Conservation (phyloP, 2,888 invertebrate genomes). For the Heteromurus nitidus region DNA sequence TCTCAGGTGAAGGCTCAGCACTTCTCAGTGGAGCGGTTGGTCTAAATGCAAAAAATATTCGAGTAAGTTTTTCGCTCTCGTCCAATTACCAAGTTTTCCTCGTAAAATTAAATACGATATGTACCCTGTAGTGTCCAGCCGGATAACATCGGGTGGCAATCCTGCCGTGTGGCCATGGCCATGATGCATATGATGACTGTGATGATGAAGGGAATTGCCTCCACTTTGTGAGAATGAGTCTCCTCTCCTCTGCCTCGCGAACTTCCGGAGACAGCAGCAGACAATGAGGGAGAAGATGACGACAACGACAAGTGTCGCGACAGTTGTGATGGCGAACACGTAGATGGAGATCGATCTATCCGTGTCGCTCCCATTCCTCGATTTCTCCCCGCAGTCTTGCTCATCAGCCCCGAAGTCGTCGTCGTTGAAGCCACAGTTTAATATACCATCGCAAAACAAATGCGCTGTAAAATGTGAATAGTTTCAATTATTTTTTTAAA, state of each 20-base stretch:
- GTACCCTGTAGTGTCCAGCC: slow-evolving; percentile 44
- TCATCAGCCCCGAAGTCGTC: slow-evolving; percentile 68
- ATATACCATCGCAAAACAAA: slow-evolving; percentile 61
- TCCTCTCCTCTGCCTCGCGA: slow-evolving; percentile 52
- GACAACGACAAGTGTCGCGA: slow-evolving; percentile 71
- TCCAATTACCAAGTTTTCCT: too few relatives aligned
- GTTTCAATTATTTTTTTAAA: too few relatives aligned
- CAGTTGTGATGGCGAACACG: slow-evolving; percentile 71
- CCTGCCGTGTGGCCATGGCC: too few relatives aligned
- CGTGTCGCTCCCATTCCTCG: slow-evolving; percentile 14
- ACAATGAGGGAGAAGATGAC: slow-evolving; percentile 67
- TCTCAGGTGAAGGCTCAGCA: slow-evolving; percentile 40
- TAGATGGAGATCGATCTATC: slow-evolving; percentile 67
- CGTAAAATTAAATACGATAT: too few relatives aligned
- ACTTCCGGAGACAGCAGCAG: slow-evolving; percentile 71
- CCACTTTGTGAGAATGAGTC: background rate
- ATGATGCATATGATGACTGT: slow-evolving; percentile 30
- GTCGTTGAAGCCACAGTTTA: slow-evolving; percentile 68
- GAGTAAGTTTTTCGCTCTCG: too few relatives aligned
- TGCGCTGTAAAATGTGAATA: slow-evolving; percentile 27
- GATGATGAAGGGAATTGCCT: slow-evolving; percentile 25
- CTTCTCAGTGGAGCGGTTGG: slow-evolving; percentile 42
- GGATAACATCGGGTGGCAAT: slow-evolving; percentile 48
- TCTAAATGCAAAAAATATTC: slow-evolving; percentile 15
- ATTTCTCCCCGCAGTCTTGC: slow-evolving; percentile 40